Conservation (phyloP, 2,888 invertebrate genomes). For the Minunthozetes semirufus region DNA sequence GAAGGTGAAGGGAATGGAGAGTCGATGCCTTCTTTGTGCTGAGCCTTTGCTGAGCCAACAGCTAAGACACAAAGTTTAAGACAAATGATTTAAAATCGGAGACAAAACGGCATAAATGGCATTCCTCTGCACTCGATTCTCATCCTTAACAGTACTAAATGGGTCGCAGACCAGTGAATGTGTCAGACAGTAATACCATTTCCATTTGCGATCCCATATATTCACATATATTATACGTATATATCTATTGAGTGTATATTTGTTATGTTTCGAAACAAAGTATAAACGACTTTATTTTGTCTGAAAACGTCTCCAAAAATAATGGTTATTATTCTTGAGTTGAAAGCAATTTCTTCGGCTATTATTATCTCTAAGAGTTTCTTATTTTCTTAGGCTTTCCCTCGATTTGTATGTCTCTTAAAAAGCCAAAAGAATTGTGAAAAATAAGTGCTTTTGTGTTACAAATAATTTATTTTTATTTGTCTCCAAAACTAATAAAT, state of each 20-base stretch:
- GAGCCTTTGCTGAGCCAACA: not conserved
- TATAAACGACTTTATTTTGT: conserved; percentile 10
- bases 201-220: not conserved
- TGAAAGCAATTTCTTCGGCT: not conserved
- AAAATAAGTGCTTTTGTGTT: conserved; percentile 8
- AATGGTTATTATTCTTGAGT: conserved; percentile 20
- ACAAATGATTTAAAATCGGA: conserved; percentile 22
- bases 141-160: conserved; percentile 26
- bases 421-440: conserved; percentile 10
- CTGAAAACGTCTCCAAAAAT: not conserved
- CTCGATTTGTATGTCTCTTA: not conserved
- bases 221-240: not conserved
- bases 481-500: conserved; percentile 12
- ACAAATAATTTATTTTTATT: conserved; percentile 24
- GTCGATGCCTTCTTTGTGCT: too few relatives aligned
- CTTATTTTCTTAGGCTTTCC: not conserved
- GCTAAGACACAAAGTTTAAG: not conserved
- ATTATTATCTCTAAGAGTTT: not conserved
- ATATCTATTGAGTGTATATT: not conserved
- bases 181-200: conserved; percentile 15
- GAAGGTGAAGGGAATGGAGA: not conserved
- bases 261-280: conserved; percentile 24
- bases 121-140: conserved; percentile 27
- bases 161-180: conserved; percentile 29
- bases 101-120: conserved; percentile 17